Evolutionary conservation across 2,888 invertebrate genomes (phyloP), one percentile per base, ranked within the genome.

Genomic region (Nephrotoma flavescens): DNA sequence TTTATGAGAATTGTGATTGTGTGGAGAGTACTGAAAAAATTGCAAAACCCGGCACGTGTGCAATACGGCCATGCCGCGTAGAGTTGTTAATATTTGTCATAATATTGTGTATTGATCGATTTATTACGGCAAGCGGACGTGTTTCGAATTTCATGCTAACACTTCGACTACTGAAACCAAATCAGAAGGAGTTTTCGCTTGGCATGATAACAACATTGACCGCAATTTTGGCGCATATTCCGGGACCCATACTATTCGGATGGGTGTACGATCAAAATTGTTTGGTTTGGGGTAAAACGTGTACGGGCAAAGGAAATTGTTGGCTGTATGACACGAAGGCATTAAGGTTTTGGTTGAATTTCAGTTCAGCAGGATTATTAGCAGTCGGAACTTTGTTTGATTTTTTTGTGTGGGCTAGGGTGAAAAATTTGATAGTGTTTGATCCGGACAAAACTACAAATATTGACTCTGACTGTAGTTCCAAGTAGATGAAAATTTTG

Each of bases 181-280:
- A 93, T 89, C 94, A 94, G 89, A 94, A 94, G 89, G 92, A 94
- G 0, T 93, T 94, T 3, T 93, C 94, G 0, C 92, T 94, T 87
- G 93, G 93, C 47, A 90, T 94, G 86, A 93, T 93, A 88, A 92
- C 94, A 87, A 92, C 94, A 91, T 42, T 84, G 6, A 84, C 41
- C 9, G 94, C 94, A 88, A 90, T 94, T 15, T 93, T 94, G 88
- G 94, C 94, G 2, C 94, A 94, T 89, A 93, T 95, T 87, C 95
- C 95, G 1, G 94, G 94, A n/a, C 95, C 95, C 71, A 87, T 86
- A n/a, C 90, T 95, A 15, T 95, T 94, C 89, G 95, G 95, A 85
- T 93, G 93, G 86, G 93, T 95, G 87, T 92, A 95, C 89, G 94
- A 94, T 94, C 90, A 91, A 89, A 93, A 94, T 3, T 94, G 94